Conservation (phyloP, 2,888 invertebrate species). For the Pollenia angustigena region DNA sequence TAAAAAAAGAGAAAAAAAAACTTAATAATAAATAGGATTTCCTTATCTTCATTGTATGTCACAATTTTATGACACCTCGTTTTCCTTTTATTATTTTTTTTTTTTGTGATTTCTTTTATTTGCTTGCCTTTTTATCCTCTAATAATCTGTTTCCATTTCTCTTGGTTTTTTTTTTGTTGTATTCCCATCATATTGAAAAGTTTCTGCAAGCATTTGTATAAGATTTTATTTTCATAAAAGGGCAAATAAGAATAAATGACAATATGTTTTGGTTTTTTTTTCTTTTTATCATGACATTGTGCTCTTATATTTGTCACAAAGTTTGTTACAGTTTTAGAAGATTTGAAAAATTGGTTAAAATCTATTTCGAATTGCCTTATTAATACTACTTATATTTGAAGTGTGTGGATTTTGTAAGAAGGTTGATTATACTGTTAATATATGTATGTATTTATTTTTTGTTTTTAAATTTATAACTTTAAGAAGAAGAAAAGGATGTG, state of each 20-base stretch:
- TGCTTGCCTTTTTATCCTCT: not conserved
- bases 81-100: conserved; percentile 13
- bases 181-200: conserved; percentile 38
- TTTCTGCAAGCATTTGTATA: conserved; percentile 43
- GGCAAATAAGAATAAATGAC: conserved; percentile 2
- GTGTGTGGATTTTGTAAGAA: no score
- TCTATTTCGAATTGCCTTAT: not conserved
- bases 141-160: no score
- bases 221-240: conserved; percentile 23
- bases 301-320: conserved; percentile 23
- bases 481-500: no score
- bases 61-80: conserved; percentile 60
- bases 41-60: conserved; percentile 59
- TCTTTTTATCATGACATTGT: conserved; percentile 31
- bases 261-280: not conserved
- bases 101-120: not conserved
- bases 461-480: no score
- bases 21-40: conserved; percentile 64
- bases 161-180: not conserved
- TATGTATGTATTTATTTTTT: no score
- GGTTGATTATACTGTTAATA: no score
- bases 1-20: conserved; percentile 26
- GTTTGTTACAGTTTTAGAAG: not conserved
- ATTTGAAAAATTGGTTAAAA: not conserved
- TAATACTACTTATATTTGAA: not conserved